phyloP scores from a whole-genome alignment of 2,113 vertebrate species.

The Numida meleagris region DNA sequence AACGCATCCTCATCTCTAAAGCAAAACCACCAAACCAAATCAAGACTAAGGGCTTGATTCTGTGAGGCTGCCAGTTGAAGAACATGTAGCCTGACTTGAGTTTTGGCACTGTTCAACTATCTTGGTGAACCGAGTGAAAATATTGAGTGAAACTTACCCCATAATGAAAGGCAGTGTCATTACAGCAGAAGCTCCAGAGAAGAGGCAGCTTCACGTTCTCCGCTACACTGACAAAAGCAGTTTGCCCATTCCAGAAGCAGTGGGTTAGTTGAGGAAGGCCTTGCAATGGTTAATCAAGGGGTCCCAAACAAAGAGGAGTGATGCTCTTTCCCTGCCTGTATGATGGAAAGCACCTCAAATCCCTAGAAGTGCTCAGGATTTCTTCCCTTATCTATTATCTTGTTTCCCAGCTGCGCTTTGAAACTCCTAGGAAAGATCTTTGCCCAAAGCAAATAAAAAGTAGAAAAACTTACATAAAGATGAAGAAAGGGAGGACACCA shows the following conservation, averaged over 20 bases:
- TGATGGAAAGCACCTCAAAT: not conserved
- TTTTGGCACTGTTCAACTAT: not conserved
- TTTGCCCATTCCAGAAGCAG: not conserved
- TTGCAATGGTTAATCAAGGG: not conserved
- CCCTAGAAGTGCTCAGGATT: not conserved
- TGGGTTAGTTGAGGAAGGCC: not conserved
- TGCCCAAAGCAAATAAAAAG: not conserved
- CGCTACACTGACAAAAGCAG: accelerated
- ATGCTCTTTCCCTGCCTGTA: not conserved
- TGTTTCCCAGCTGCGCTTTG: not conserved
- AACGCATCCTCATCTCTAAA: not conserved
- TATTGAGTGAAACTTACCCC: not conserved
- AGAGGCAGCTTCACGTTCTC: not conserved
- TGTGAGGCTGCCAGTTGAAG: not conserved
- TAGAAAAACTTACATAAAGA: not conserved
- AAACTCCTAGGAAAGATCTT: not conserved
- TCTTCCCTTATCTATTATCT: not conserved
- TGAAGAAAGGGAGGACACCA: not conserved
- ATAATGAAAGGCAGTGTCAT: not conserved
- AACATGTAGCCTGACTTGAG: not conserved
- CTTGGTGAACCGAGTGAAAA: not conserved
- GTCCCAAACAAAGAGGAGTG: not conserved
- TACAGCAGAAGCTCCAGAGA: accelerated
- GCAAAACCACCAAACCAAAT: not conserved
- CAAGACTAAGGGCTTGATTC: not conserved